These are phyloP conservation scores for Lacanobia oleracea DNA, from an alignment of 2,888 invertebrate species.

Conservation along the genomic window DNA sequence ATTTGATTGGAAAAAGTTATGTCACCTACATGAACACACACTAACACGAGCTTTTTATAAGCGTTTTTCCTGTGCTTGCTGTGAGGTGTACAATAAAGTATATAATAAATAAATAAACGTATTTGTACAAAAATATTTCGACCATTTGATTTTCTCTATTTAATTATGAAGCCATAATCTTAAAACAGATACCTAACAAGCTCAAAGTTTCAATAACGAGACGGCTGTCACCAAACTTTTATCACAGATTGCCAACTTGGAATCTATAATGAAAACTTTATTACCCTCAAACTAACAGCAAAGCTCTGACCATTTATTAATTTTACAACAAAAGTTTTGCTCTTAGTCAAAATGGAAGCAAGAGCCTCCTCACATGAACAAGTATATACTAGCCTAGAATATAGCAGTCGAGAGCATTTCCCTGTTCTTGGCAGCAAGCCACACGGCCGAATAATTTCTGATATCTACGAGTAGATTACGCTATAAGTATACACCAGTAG, in stretches of 20 bases:
- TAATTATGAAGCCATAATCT: background rate
- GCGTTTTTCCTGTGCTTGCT: too few species aligned
- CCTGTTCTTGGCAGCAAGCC: conserved; percentile 60
- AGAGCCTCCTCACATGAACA: conserved; percentile 21
- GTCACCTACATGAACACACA: background rate
- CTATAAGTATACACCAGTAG: conserved; percentile 28
- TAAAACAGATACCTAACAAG: background rate
- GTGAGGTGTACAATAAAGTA: too few species aligned
- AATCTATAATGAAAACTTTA: background rate
- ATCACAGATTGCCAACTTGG: background rate
- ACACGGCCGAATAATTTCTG: conserved; percentile 54
- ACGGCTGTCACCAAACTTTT: background rate
- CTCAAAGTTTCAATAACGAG: background rate
- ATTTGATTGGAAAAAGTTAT: background rate
- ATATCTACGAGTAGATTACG: conserved; percentile 46
- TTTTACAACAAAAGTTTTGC: conserved; percentile 26
- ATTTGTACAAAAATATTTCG: background rate
- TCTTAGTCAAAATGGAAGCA: conserved; percentile 21
- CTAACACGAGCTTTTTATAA: too few species aligned
- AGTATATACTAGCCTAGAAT: background rate
- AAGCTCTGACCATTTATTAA: conserved; percentile 21
- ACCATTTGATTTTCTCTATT: background rate
- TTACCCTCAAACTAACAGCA: background rate
- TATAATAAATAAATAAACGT: too few species aligned
- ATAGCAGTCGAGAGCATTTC: conserved; percentile 17